Conservation (phyloP, 2,113 vertebrate genomes). For the Colistium nudipinnis region DNA sequence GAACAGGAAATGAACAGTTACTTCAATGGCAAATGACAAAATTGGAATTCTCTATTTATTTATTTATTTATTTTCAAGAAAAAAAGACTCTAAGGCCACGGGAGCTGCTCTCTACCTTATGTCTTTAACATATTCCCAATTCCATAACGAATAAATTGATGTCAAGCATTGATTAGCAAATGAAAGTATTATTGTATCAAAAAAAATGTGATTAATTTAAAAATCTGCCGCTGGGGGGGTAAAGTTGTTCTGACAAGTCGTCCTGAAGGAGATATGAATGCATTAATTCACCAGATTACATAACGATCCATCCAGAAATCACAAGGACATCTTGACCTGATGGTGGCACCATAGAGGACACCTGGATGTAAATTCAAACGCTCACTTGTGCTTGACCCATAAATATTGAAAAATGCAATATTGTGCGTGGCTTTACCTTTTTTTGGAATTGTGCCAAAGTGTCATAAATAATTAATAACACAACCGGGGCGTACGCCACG, state of each 20-base stretch:
- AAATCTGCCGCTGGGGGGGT: too few species aligned
- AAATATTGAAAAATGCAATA: slow-evolving; percentile 3
- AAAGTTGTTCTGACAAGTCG: too few species aligned
- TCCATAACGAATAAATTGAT: background rate
- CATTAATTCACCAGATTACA: background rate
- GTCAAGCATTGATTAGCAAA: background rate
- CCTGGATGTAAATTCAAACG: background rate
- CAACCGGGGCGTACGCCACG: background rate
- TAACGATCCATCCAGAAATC: background rate
- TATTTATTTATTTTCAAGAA: too few species aligned
- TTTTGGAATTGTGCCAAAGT: slow-evolving; percentile 5
- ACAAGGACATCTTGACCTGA: background rate
- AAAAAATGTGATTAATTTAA: too few species aligned
- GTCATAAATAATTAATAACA: slow-evolving; percentile 7
- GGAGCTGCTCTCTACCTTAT: background rate
- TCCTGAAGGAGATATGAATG: background rate
- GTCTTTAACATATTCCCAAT: background rate
- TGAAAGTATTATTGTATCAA: background rate
- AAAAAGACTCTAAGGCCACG: too few species aligned
- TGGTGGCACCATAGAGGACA: background rate
- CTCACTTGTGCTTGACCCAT: background rate
- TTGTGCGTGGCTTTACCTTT: slow-evolving; percentile 3
- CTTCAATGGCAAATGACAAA: too few species aligned
- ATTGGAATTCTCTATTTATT: too few species aligned
- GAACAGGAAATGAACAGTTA: too few species aligned